These are phyloP conservation scores for Parauchenoglanis ngamensis DNA, from an alignment of 2,797 vertebrate genomes.

Conservation along the genomic window DNA sequence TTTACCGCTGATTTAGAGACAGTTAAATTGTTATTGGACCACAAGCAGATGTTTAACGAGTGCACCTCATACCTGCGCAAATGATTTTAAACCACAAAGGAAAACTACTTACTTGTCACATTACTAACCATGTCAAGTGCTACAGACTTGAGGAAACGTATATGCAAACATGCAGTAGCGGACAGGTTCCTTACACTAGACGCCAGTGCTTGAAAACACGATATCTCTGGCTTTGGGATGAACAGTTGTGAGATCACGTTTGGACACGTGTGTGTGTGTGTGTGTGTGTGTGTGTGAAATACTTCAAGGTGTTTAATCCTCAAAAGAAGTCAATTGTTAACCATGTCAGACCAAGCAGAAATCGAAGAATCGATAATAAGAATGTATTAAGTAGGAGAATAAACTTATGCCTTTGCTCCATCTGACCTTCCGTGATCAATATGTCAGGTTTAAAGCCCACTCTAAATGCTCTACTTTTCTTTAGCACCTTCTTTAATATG, in stretches of 20 bases:
- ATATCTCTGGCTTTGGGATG: not conserved
- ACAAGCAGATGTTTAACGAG: slow-evolving; percentile 71
- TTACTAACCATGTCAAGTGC: slow-evolving; percentile 26
- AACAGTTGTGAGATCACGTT: not conserved
- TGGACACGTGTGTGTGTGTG: not conserved
- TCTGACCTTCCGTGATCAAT: not conserved
- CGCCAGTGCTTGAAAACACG: not conserved
- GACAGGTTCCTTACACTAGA: not conserved
- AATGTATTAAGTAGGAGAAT: not conserved
- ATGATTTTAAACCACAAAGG: slow-evolving; percentile 69
- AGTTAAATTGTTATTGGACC: slow-evolving; percentile 73
- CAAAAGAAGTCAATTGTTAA: not conserved
- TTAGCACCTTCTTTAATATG: not conserved
- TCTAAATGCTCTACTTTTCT: not conserved
- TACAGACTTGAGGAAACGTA: not conserved
- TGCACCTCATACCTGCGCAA: slow-evolving; percentile 63
- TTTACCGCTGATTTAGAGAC: slow-evolving; percentile 73
- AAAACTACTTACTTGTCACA: slow-evolving; percentile 28
- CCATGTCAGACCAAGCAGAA: not conserved
- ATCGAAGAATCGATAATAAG: not conserved
- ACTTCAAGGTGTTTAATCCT: not conserved
- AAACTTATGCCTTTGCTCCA: not conserved
- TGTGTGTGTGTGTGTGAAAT: not conserved
- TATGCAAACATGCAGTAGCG: not conserved
- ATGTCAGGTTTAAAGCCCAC: not conserved